Evolutionary conservation across 2,113 vertebrate genomes (phyloP).

Genomic region (Morone saxatilis): DNA sequence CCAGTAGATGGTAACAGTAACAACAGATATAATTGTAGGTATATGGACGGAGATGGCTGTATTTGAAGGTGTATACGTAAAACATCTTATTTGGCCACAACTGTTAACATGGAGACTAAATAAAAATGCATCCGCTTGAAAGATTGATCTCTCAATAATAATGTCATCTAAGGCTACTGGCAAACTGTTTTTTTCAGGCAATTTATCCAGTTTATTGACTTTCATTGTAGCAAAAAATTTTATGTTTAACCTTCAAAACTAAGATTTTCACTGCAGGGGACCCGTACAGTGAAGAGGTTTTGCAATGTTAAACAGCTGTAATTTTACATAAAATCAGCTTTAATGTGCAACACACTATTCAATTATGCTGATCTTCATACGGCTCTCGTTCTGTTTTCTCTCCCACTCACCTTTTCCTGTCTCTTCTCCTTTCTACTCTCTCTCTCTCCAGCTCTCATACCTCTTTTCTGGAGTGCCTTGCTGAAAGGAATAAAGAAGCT

Average conservation of each 20-base stretch:
- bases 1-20: not conserved
- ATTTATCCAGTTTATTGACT: not conserved
- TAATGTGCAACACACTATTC: constrained; percentile 44
- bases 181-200: not conserved
- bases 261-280: constrained; percentile 18
- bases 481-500: constrained; percentile 61
- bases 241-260: constrained; percentile 24
- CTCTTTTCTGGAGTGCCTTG: constrained; percentile 47
- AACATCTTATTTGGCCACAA: not conserved
- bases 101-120: not conserved
- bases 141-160: not conserved
- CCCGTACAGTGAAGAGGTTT: not conserved
- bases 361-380: constrained; percentile 50
- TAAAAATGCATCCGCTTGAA: not conserved
- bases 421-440: not conserved
- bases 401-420: constrained; percentile 37
- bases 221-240: not conserved
- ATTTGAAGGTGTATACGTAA: not conserved
- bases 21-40: too few relatives aligned
- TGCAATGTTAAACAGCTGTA: constrained; percentile 20
- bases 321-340: constrained; percentile 37
- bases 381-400: constrained; percentile 12
- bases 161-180: not conserved
- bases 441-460: not conserved
- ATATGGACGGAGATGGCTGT: not conserved